Evolutionary conservation across 2,113 vertebrate genomes (phyloP).

Genomic region (Halcyon senegalensis): DNA sequence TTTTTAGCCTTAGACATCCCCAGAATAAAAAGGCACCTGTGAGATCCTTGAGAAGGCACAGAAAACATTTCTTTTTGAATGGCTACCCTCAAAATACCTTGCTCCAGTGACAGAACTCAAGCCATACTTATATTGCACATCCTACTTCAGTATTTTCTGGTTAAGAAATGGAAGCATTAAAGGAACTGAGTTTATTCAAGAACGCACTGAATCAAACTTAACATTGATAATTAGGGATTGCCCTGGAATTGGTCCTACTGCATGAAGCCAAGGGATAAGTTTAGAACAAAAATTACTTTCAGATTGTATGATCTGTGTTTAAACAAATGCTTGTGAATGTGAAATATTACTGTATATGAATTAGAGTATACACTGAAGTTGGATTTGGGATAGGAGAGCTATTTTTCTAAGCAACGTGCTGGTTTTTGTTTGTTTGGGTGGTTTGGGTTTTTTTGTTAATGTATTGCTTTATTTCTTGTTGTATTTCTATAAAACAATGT

Average conservation of each 20-base stretch:
- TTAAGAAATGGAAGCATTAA: neutral
- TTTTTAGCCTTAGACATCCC: slow-evolving; percentile 49
- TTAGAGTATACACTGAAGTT: neutral
- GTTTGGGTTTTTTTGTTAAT: neutral
- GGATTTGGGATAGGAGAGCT: neutral
- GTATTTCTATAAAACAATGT: neutral
- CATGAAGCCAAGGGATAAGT: neutral
- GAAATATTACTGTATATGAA: neutral
- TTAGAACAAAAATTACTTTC: neutral
- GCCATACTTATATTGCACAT: neutral
- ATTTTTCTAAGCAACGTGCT: neutral
- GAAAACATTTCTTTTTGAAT: neutral
- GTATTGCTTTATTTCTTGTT: neutral
- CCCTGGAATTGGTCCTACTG: neutral
- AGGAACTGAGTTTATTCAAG: neutral
- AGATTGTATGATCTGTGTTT: neutral
- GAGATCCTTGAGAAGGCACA: neutral
- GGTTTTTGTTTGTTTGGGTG: neutral
- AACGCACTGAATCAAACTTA: neutral
- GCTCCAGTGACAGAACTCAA: neutral
- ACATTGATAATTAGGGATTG: neutral
- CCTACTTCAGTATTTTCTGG: neutral
- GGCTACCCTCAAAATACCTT: neutral
- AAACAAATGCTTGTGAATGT: neutral
- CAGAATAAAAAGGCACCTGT: neutral